Conservation (phyloP, 2,797 vertebrate genomes). For the Silurus lanzhouensis region DNA sequence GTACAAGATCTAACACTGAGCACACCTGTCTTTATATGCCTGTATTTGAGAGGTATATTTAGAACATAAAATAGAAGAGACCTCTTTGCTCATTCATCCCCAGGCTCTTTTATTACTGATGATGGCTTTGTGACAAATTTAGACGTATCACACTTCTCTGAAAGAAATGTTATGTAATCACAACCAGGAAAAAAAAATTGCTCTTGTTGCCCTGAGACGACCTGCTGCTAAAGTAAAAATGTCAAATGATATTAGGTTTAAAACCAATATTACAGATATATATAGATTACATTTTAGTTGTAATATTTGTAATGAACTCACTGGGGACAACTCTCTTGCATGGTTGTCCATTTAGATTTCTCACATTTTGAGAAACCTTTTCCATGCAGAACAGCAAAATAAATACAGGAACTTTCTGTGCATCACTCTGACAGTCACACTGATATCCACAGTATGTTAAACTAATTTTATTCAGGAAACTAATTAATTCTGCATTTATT, state of each 20-base stretch:
- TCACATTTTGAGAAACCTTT: neutral
- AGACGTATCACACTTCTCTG: conserved; percentile 67
- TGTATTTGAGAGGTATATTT: conserved; percentile 26
- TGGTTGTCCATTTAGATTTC: neutral
- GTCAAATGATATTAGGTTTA: neutral
- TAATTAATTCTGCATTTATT: neutral
- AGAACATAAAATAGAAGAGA: conserved; percentile 31
- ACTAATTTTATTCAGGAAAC: neutral
- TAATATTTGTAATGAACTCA: neutral
- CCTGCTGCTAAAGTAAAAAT: conserved; percentile 12
- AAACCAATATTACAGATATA: neutral
- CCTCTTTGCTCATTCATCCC: conserved; percentile 67
- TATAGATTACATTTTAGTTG: neutral
- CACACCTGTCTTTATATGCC: conserved; percentile 30
- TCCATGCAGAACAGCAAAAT: neutral
- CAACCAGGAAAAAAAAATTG: conserved; percentile 67
- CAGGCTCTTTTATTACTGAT: conserved; percentile 66
- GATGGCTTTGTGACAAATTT: conserved; percentile 71
- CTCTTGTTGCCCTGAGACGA: conserved; percentile 65
- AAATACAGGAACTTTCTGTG: neutral
- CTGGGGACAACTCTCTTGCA: neutral
- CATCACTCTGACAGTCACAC: neutral
- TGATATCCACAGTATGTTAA: neutral
- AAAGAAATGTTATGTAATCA: conserved; percentile 71
- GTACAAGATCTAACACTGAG: neutral